Conservation (phyloP, 2,113 vertebrate genomes). For the Motacilla tschutschensis region DNA sequence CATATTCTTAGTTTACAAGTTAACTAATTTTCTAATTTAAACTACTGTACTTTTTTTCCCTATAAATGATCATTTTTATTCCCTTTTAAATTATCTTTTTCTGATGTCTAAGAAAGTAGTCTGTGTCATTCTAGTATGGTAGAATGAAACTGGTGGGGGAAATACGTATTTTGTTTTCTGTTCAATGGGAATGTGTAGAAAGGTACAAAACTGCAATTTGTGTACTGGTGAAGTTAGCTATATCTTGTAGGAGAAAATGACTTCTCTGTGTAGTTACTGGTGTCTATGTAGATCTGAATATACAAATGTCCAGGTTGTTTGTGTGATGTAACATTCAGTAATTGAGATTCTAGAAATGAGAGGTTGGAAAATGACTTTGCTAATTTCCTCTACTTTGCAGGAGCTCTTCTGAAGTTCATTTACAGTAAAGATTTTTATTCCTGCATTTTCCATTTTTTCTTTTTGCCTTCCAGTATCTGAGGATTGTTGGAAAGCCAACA, state of each 20-base stretch:
- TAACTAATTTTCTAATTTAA: not conserved
- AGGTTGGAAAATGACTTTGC: not conserved
- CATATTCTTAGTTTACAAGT: not conserved
- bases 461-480: constrained; percentile 10
- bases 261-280: not conserved
- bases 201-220: not conserved
- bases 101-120: not conserved
- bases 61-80: not conserved
- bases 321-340: not conserved
- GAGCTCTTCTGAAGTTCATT: constrained; percentile 24
- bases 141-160: fast-evolving
- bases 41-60: not conserved
- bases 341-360: not conserved
- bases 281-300: not conserved
- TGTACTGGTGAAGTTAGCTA: not conserved
- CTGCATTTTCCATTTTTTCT: not conserved
- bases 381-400: constrained; percentile 6
- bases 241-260: not conserved
- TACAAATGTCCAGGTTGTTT: not conserved
- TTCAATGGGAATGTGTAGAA: not conserved
- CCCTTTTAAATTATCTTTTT: not conserved
- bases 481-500: constrained; percentile 10
- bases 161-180: not conserved
- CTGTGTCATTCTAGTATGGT: not conserved
- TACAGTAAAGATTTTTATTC: constrained; percentile 33